Base-by-base conservation (phyloP, 2,797 vertebrate species). In the Myoxocephalus aenaeus region DNA sequence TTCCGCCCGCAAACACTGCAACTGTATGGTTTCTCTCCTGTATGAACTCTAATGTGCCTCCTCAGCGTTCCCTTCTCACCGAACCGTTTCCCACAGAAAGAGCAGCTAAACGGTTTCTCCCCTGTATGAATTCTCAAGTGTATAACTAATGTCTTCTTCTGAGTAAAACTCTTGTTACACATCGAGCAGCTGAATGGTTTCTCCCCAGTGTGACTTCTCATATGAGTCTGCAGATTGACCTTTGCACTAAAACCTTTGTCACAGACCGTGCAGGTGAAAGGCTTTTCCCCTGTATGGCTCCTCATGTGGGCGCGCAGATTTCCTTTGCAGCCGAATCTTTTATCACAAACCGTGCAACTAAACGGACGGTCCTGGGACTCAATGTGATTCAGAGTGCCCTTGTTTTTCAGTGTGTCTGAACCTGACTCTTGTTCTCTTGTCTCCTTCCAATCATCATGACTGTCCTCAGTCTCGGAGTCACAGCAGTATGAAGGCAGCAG, bases 231-330 rank as follows among this genome's bases (percentile, higher is more conserved):
- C 22, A 58, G 57, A 44, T 76, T 67, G 22, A 50, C 70, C 70
- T 58, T 73, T 44, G 70, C 50, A 32, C 70, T 80, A 46, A 81
- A 80, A 51, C 70, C 20, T 59, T 69, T 66, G 57, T 57, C 59
- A 66, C 69, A 66, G 2, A 62, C 74, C 1, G 61, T 38, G 46
- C 59, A 64, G 50, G 20, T 38, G 34, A 67, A 58, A n/a, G n/a
- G n/a, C n/a, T n/a, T n/a, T n/a, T n/a, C n/a, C n/a, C n/a, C n/a
- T n/a, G n/a, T n/a, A n/a, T 62, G 59, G 36, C 59, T 69, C 58
- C 62, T 65, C 36, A 65, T 62, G 65, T 71, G 69, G 18, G 46
- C 36, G 1, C 61, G 56, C 13, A 75, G 54, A 61, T 75, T 75
- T 51, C 64, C 73, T 67, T 67, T 75, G 44, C 73, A 75, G 20